Evolutionary conservation across 2,888 invertebrate species (phyloP).

Genomic region (Coronaproctus castanopsis): DNA sequence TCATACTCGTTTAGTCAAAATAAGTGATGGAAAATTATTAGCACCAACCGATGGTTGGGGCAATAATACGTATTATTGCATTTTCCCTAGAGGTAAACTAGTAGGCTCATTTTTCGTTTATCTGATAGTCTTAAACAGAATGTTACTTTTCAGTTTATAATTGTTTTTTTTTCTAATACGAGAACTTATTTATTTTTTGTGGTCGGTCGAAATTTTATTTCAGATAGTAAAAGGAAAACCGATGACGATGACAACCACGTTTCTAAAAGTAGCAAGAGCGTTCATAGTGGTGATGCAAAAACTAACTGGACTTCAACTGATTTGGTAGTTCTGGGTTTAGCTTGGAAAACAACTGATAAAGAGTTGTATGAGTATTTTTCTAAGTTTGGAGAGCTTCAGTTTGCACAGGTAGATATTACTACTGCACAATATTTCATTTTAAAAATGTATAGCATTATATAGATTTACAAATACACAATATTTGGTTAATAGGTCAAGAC

Average conservation of each 20-base stretch:
- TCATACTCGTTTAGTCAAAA: conserved; percentile 65
- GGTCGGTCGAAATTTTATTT: conserved; percentile 20
- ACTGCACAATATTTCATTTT: background rate
- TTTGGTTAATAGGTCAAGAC: conserved; percentile 7
- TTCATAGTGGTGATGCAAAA: conserved; percentile 86
- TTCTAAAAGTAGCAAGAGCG: conserved; percentile 43
- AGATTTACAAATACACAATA: conserved; percentile 1
- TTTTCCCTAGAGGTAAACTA: conserved; percentile 34
- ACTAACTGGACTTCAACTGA: conserved; percentile 82
- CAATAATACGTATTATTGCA: conserved; percentile 34
- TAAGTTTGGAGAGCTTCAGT: conserved; percentile 89
- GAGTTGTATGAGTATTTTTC: conserved; percentile 91
- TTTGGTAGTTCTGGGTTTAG: conserved; percentile 88
- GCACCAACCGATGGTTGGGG: conserved; percentile 85
- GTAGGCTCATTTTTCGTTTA: background rate
- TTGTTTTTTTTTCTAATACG: background rate
- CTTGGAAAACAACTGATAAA: conserved; percentile 95
- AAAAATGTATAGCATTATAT: conserved; percentile 1
- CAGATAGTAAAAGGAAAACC: conserved; percentile 77
- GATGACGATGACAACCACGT: conserved; percentile 87
- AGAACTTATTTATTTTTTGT: background rate
- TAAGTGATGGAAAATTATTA: conserved; percentile 78
- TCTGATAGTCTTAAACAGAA: background rate
- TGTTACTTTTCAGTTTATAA: background rate
- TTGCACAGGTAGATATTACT: conserved; percentile 35